These are phyloP conservation scores for Amphipyra tragopoginis DNA, from an alignment of 2,888 invertebrate species.

Conservation along the genomic window DNA sequence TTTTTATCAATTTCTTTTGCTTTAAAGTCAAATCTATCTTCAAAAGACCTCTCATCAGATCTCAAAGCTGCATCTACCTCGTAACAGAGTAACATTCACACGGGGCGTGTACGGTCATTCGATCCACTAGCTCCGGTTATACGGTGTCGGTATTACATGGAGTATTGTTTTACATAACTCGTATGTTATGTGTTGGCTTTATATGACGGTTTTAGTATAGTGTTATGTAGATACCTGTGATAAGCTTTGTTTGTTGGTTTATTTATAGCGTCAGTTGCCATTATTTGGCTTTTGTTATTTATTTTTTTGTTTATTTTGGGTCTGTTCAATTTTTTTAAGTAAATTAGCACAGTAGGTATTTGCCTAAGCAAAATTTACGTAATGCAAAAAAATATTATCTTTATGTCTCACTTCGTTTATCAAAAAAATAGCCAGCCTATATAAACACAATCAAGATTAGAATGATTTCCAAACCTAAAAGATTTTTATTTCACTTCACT, in stretches of 20 bases:
- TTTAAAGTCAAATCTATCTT: too few relatives aligned
- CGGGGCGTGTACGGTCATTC: constrained; percentile 67
- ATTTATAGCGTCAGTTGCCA: neutral
- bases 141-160: constrained; percentile 83
- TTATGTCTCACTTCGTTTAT: too few relatives aligned
- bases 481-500: constrained; percentile 21
- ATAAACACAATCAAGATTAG: constrained; percentile 32
- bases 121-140: constrained; percentile 74
- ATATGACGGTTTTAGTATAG: constrained; percentile 2
- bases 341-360: too few relatives aligned
- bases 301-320: too few relatives aligned
- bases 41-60: neutral
- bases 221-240: neutral
- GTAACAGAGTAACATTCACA: constrained; percentile 67
- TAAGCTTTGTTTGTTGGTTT: neutral
- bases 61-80: neutral
- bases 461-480: neutral
- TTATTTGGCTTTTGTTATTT: too few relatives aligned
- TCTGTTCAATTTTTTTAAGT: too few relatives aligned
- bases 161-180: constrained; percentile 79
- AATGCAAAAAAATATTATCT: too few relatives aligned
- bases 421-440: neutral
- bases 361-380: too few relatives aligned
- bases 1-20: too few relatives aligned
- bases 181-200: constrained; percentile 35